Conservation (phyloP, 2,113 vertebrate species). For the Picathartes gymnocephalus region DNA sequence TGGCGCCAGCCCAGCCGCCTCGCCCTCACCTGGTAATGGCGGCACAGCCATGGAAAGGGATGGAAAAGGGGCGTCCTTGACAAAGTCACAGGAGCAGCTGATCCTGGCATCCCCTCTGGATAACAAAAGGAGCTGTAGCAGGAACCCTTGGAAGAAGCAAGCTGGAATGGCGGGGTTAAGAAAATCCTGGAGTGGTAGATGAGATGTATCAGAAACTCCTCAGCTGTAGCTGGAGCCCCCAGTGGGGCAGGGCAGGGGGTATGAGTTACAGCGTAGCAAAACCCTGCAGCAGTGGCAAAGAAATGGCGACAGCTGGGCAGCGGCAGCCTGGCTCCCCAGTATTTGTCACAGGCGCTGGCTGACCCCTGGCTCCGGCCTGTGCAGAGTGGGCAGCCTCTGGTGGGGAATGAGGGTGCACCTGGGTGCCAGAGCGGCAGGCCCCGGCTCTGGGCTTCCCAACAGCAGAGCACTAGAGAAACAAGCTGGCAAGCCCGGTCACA, state of each 20-base stretch:
- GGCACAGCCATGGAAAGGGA: background rate
- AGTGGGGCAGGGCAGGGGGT: accelerated
- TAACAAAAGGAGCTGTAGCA: background rate
- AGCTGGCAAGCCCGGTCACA: background rate
- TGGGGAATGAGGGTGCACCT: too few relatives aligned
- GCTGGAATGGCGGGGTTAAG: accelerated
- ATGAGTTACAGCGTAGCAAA: background rate
- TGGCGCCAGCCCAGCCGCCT: accelerated
- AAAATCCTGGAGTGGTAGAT: background rate
- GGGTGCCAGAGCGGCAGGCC: accelerated
- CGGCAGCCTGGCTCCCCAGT: background rate
- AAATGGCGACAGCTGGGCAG: accelerated
- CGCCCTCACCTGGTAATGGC: background rate
- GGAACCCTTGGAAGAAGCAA: background rate
- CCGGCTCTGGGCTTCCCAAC: background rate
- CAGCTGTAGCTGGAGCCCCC: accelerated
- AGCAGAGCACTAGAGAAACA: background rate
- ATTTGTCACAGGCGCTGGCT: background rate
- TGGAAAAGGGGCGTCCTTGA: background rate
- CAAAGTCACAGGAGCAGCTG: background rate
- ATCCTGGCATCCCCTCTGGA: too few relatives aligned
- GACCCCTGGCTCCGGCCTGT: background rate
- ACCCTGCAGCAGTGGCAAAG: background rate
- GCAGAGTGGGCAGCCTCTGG: background rate
- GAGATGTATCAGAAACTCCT: background rate